Evolutionary conservation across 2,888 invertebrate species (phyloP).

Genomic region (Drosophila diplacantha): DNA sequence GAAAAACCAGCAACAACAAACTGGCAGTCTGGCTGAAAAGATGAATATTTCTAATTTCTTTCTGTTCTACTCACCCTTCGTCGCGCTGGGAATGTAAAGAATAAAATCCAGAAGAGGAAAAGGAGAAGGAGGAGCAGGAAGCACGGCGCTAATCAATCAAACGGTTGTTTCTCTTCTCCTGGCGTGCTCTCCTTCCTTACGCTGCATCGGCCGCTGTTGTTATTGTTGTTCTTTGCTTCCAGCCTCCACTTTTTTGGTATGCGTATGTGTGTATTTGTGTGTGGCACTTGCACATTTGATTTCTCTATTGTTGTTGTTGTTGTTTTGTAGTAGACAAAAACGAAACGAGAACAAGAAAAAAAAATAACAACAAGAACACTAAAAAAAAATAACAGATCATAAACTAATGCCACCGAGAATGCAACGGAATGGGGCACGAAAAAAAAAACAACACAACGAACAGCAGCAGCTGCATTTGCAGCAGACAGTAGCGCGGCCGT

Average conservation of each 20-base stretch:
- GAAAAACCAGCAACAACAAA: slow-evolving; percentile 22
- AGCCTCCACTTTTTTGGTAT: slow-evolving; percentile 12
- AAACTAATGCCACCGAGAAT: slow-evolving; percentile 14
- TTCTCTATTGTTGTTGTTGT: slow-evolving; percentile 22
- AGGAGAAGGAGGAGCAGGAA: slow-evolving; percentile 10
- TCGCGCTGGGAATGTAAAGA: slow-evolving; percentile 3
- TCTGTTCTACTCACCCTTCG: slow-evolving; percentile 32
- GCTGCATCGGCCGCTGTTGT: neutral
- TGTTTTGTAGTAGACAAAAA: slow-evolving; percentile 17
- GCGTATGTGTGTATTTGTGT: slow-evolving; percentile 13
- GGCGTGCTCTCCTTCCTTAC: slow-evolving; percentile 4
- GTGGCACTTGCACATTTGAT: slow-evolving; percentile 40
- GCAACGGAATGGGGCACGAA: slow-evolving; percentile 4
- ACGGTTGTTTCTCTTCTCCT: slow-evolving; percentile 13
- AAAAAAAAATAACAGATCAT: slow-evolving; percentile 35
- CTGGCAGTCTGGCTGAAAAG: slow-evolving; percentile 33
- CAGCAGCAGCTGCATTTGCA: slow-evolving; percentile 40
- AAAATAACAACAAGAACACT: slow-evolving; percentile 22
- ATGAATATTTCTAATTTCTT: neutral
- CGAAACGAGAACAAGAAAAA: slow-evolving; percentile 26
- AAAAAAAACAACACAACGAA: slow-evolving; percentile 9
- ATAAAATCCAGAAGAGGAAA: neutral
- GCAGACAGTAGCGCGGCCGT: slow-evolving; percentile 31
- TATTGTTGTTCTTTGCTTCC: slow-evolving; percentile 6
- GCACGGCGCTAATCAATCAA: slow-evolving; percentile 26